Base-by-base conservation (phyloP, 2,888 invertebrate genomes). In the Agrochola lota region DNA sequence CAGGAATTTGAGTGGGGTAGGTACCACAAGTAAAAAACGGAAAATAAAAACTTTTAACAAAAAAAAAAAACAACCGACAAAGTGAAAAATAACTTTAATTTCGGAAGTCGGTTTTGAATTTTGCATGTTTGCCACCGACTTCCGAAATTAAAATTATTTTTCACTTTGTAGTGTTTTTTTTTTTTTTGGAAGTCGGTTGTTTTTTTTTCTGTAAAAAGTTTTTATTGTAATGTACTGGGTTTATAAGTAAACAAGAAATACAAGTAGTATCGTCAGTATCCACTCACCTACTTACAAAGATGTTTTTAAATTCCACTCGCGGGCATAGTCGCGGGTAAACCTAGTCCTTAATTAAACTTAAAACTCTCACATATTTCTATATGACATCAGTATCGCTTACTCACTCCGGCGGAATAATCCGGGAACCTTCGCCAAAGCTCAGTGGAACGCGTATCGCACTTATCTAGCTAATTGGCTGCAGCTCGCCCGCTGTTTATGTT, bases 381-480 rank as follows among this genome's bases (percentile, higher is more conserved):
- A 43, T 63, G 35, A 26, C 35, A 52, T 20, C 57, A 63, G 59
- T 74, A 78, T 74, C 73, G 43, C 63, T 8, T 35, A 49, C 68
- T 67, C 74, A 64, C 71, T 69, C 40, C 35, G 20, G 20, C 40
- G 68, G 40, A 73, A 71, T 75, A 71, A 75, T 85, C 83, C 35
- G 46, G 35, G 26, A 66, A 70, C 46, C 66, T 35, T 70, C 12
- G 55, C 66, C 70, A 63, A 75, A 75, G 72, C 75, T 70, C 74
- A 40, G 55, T 67, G 73, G 57, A 76, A 79, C 80, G 68, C 84
- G 72, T 70, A 80, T 83, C 67, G 55, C 55, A 85, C 76, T 75
- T 80, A 83, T 83, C 81, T 80, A 35, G 26, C 63, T 83, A 85
- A 85, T 85, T 83, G 73, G 63, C 69, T 73, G 69, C 64, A 70